These are phyloP conservation scores for Sicus ferrugineus DNA, from an alignment of 2,888 invertebrate genomes.

Conservation along the genomic window DNA sequence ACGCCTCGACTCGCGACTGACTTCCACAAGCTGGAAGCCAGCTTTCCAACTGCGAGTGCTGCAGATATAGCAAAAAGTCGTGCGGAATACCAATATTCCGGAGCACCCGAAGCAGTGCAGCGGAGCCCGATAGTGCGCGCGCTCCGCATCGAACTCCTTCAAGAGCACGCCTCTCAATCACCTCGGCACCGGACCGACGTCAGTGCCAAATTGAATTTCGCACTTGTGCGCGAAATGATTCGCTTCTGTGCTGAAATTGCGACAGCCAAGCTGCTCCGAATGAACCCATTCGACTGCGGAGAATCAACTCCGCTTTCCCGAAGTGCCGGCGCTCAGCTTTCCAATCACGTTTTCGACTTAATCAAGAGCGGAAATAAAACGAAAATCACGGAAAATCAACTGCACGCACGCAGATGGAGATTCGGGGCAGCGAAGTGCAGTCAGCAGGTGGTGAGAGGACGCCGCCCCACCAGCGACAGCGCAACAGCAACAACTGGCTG, in stretches of 20 bases:
- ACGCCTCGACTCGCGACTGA: too few species aligned
- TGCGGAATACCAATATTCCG: too few species aligned
- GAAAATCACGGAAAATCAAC: conserved; percentile 36
- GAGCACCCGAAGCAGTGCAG: too few species aligned
- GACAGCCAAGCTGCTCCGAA: background rate
- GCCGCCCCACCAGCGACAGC: background rate
- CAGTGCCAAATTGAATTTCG: conserved; percentile 6
- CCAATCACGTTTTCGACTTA: conserved; percentile 54
- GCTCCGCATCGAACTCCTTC: too few species aligned
- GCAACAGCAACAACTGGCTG: background rate
- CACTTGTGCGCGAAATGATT: conserved; percentile 18
- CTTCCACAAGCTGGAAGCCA: too few species aligned
- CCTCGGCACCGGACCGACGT: background rate
- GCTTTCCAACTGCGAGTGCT: too few species aligned
- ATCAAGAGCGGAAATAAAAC: conserved; percentile 43
- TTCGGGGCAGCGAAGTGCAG: background rate
- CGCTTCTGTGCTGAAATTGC: background rate
- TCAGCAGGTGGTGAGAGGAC: background rate
- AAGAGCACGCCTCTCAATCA: too few species aligned
- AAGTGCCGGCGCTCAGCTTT: conserved; percentile 43
- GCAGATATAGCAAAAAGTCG: too few species aligned
- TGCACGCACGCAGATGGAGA: conserved; percentile 27
- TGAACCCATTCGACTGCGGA: background rate
- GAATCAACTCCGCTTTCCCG: conserved; percentile 19
- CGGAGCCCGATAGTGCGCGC: too few species aligned